Base-by-base conservation (phyloP, 2,888 invertebrate genomes). In the Timema cristinae region DNA sequence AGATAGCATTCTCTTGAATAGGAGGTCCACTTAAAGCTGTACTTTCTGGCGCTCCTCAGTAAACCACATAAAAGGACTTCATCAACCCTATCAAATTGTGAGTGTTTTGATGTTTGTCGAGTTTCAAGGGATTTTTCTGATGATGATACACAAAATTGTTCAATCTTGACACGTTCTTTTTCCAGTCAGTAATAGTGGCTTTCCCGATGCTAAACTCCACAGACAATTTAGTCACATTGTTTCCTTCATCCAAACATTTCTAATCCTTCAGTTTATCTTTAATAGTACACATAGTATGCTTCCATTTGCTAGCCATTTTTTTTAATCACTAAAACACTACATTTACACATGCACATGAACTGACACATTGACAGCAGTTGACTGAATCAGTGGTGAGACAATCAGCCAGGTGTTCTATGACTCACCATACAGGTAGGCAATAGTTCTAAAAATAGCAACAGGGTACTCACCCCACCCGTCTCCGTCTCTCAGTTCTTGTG, bases 251-350 rank as follows among this genome's bases (percentile, higher is more conserved):
- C 8, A 63, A 63, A 63, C 16, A 5, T 48, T 63, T 63, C 8
- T 16, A 63, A 63, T 16, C 4, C 48, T 63, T 48, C 48, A 63
- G 47, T 63, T 61, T 63, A 63, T 63, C 63, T 63, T 63, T 63
- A 16, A 63, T 5, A 4, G 63, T 63, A 47, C 32, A 63, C 13
- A 11, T 63, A 47, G 32, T n/a, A 63, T 15, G 10, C 15, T 59
- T 59, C n/a, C 8, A 6, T 59, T 59, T 59, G 59, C 59, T 63
- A 47, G 63, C 32, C 32, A 16, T 63, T 63, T 63, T n/a, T 15
- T n/a, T 16, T 16, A 15, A 9, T 13, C 15, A 7, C 32, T 16
- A 59, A 59, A 59, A 59, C 15, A n/a, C 59, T 59, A 59, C 15
- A 59, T 8, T n/a, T 59, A n/a, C 59, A 16, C n/a, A 8, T 59